A percentile compares a stretch with the other conserved stretches of the same genome.
Conservation (phyloP, 2,113 vertebrate species). For the Carassius carassius region DNA sequence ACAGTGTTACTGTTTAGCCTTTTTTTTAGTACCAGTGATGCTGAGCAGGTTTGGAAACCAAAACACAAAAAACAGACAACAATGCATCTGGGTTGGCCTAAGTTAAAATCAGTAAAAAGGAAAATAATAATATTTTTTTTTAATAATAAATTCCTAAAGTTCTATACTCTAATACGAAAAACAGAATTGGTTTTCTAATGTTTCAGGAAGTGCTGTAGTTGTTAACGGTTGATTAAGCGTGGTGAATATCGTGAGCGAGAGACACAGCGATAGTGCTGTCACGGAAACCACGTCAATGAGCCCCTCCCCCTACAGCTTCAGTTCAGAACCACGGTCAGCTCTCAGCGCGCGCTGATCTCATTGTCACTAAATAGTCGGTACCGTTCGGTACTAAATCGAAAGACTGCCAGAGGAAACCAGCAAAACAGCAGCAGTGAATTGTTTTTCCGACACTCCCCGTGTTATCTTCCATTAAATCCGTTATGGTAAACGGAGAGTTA, state of each 20-base stretch:
- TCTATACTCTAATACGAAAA: background rate
- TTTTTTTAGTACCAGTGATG: background rate
- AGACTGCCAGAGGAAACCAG: conserved; percentile 36
- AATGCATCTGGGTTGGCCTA: background rate
- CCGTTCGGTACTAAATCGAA: conserved; percentile 48
- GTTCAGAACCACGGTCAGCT: conserved; percentile 83
- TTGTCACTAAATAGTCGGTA: conserved; percentile 50
- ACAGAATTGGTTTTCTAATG: background rate
- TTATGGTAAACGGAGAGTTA: conserved; percentile 51
- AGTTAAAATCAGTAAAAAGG: too few species aligned
- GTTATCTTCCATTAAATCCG: conserved; percentile 55
- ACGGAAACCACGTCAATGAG: conserved; percentile 55
- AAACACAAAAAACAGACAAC: background rate
- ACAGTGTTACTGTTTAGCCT: too few species aligned
- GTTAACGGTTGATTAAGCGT: background rate
- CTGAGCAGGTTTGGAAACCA: background rate
- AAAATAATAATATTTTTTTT: too few species aligned
- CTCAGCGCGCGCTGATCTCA: conserved; percentile 53
- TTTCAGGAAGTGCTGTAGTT: background rate
- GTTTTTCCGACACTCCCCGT: conserved; percentile 58
- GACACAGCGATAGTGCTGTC: conserved; percentile 37
- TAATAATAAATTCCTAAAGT: too few species aligned
- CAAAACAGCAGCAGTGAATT: conserved; percentile 18
- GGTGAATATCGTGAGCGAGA: background rate
- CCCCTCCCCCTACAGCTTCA: conserved; percentile 40